phyloP scores from a whole-genome alignment of 2,797 vertebrate species.

The Otus scops region DNA sequence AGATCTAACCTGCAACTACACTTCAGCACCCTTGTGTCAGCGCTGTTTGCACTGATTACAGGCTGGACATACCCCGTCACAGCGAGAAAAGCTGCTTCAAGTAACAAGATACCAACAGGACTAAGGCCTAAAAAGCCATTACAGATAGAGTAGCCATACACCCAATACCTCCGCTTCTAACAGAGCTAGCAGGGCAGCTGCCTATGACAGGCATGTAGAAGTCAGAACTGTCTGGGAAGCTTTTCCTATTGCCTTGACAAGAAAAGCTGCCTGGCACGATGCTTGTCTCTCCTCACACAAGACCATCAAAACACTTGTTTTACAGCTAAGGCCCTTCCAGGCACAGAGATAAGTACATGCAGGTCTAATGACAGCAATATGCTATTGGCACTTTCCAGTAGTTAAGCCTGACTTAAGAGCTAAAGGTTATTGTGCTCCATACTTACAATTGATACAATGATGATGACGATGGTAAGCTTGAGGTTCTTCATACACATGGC shows the following conservation, averaged over 20 bases:
- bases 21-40: rapidly evolving
- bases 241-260: neutral
- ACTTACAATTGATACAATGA: slow-evolving; percentile 89
- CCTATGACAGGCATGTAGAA: rapidly evolving
- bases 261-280: neutral
- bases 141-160: neutral
- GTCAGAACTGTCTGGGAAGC: neutral
- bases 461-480: slow-evolving; percentile 90
- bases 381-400: rapidly evolving
- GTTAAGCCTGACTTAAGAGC: neutral
- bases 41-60: rapidly evolving
- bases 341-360: neutral
- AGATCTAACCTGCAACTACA: rapidly evolving
- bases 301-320: neutral
- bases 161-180: neutral
- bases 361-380: rapidly evolving
- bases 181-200: neutral
- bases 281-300: neutral
- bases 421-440: neutral
- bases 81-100: rapidly evolving
- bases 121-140: neutral
- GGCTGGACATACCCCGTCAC: too few species aligned
- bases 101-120: neutral
- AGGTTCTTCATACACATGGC: slow-evolving; percentile 99
- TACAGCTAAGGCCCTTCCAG: neutral